Evolutionary conservation across 2,888 invertebrate species (phyloP), one percentile per base, ranked within the genome.

Genomic region (Aethes cnicana): DNA sequence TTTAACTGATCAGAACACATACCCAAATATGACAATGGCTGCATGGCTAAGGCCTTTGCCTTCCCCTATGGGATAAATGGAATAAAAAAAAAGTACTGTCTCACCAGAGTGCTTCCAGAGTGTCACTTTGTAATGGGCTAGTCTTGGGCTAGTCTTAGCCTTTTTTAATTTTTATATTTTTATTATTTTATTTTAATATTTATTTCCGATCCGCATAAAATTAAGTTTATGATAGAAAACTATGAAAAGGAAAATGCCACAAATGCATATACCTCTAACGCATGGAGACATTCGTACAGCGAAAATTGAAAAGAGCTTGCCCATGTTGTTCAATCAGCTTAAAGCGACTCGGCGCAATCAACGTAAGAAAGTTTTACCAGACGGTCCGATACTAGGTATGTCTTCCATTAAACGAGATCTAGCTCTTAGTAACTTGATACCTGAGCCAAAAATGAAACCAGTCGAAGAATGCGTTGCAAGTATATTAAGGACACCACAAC

Each of bases 171-270:
- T n/a, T n/a, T n/a, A n/a, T n/a, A n/a, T n/a, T n/a, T n/a, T n/a
- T n/a, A n/a, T n/a, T n/a, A n/a, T 33, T 33, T 17, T 33, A 14
- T 23, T 23, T n/a, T 0, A 9, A 26, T 11, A n/a, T 17, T 41
- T 41, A 9, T 7, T 26, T 26, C 17, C 32, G 55, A 62, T 28
- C 64, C 63, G 2, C 12, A 26, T 2, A 39, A 53, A 4, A 20
- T 64, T 11, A 59, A 39, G 32, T 65, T 62, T 43, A 30, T 67
- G 25, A 58, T 39, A 11, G 64, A 67, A 37, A 60, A 44, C 26
- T 62, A 54, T 44, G 56, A 57, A 4, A 60, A 57, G 55, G 57
- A 58, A 37, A 58, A 56, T 39, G 54, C n/a, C n/a, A 53, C 20
- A 46, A 53, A 16, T 59, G 63, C 4, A 42, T 59, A 41, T 2